Conservation (phyloP, 2,797 vertebrate species). For the Cyclopterus lumpus region DNA sequence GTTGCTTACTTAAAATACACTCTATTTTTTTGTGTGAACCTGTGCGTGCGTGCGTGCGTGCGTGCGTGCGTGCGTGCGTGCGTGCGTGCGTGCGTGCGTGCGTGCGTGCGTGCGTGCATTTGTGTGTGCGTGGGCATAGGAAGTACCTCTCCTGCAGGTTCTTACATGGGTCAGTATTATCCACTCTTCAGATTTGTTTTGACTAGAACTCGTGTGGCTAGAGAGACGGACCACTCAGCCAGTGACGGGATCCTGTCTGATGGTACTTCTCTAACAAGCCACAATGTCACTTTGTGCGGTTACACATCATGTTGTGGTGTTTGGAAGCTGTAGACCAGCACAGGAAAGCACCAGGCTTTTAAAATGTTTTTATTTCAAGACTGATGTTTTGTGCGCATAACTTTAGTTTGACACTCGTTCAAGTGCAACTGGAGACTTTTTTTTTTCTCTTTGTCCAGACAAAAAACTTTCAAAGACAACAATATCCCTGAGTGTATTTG, state of each 20-base stretch:
- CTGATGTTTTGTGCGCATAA: background rate
- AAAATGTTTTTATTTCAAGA: conserved; percentile 2
- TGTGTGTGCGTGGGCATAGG: background rate
- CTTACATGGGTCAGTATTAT: conserved; percentile 77
- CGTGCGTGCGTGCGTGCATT: conserved; percentile 5
- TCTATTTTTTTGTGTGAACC: conserved; percentile 4
- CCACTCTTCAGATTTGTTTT: conserved; percentile 47
- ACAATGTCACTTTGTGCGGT: conserved; percentile 14
- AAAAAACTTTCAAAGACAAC: conserved; percentile 27
- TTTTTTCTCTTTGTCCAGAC: conserved; percentile 12
- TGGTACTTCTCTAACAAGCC: conserved; percentile 9
- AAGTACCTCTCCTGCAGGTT: conserved; percentile 62
- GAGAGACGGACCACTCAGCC: conserved; percentile 10
- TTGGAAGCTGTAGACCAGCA: conserved; percentile 57
- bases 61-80: background rate
- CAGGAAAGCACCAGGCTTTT: conserved; percentile 25
- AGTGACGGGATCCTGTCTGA: background rate
- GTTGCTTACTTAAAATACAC: conserved; percentile 52
- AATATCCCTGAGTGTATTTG: background rate
- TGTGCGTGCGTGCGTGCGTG: background rate
- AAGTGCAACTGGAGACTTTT: conserved; percentile 27
- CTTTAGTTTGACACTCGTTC: conserved; percentile 16
- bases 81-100: too few relatives aligned
- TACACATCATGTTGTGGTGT: conserved; percentile 25
- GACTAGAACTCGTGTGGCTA: conserved; percentile 31